Base-by-base conservation (phyloP, 2,797 vertebrate genomes). In the Lithobates pipiens region DNA sequence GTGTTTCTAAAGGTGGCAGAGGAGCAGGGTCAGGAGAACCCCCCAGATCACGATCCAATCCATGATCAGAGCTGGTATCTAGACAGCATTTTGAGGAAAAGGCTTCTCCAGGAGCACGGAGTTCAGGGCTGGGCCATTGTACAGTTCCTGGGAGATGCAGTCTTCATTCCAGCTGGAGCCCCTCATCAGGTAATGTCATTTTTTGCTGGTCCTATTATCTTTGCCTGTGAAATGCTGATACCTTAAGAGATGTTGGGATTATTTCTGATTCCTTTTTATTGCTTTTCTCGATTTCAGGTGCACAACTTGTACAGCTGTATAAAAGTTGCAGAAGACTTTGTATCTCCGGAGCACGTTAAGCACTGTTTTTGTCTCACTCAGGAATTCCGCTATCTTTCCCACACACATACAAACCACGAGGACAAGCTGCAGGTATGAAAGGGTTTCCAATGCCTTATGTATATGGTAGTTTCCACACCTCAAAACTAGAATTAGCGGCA, bases 351-450 rank as follows among this genome's bases (percentile, higher is more conserved):
- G 88, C 95, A 95, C 42, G 95, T 95, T 78, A 95, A 95, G 86
- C 94, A 95, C 75, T 95, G 95, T 89, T 95, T 95, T 92, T 95
- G 94, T 89, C 94, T 95, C 76, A 95, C 95, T 92, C 95, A 95
- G 93, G 95, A 95, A 93, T 95, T 95, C 89, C 92, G 95, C 0
- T 93, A 95, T 84, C 89, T 95, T 88, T 95, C 95, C 3, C 94
- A 94, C 86, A 95, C 94, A 0, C 95, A 95, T 82, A 95, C 95
- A 0, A 95, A 95, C 89, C 95, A 95, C 1, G 95, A 95, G 91
- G 95, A 95, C 78, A 95, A 95, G 89, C 11, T 95, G 80, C 95
- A 95, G 95, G 95, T 95, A 93, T 23, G 61, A 5, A 10, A 46
- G 44, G 10, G 11, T 46, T 63, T 21, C 21, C 15, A 3, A 39